Evolutionary conservation across 2,113 vertebrate species (phyloP), one percentile per base, ranked within the genome.

Genomic region (Rissa tridactyla): DNA sequence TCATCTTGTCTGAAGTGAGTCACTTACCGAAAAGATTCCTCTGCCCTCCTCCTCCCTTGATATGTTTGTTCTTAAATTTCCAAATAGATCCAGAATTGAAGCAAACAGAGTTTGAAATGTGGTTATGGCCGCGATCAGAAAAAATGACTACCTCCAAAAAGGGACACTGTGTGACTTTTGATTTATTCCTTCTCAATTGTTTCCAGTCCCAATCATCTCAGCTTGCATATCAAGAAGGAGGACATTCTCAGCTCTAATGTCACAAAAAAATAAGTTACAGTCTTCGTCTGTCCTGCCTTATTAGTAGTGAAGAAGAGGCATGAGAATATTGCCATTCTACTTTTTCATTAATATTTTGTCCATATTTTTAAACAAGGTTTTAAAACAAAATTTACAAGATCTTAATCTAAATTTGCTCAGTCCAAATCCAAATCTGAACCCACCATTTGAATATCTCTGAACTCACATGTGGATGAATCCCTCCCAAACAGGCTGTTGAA

Each of bases 141-240:
- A 92, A 82, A 97, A 93, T 46, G 11, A 87, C 72, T 89, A 79
- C 32, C 40, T 66, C 13, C 46, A 84, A 82, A 97, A 97, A 98
- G 68, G 20, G 13, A 58, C 65, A 68, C 77, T 65, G 69, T 7
- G 2, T 95, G 51, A 84, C n/a, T 96, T 83, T 40, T 69, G 68
- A 96, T 97, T 97, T 97, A 94, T 96, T 95, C 85, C 77, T 93
- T 95, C 82, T 95, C 75, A 80, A n/a, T 79, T 88, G 23, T 71
- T 97, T 96, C 94, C 82, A 93, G 90, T 91, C 81, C 13, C 15
- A 70, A 72, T 89, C 73, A 78, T 82, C 68, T 92, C 94, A 82
- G 65, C 30, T 90, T 54, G 21, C 21, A 55, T 75, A 82, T 62
- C 64, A 65, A 69, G 93, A 92, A 91, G 40, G 65, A 96, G 40